Conservation (phyloP, 2,888 invertebrate species). For the Thecophora atra region DNA sequence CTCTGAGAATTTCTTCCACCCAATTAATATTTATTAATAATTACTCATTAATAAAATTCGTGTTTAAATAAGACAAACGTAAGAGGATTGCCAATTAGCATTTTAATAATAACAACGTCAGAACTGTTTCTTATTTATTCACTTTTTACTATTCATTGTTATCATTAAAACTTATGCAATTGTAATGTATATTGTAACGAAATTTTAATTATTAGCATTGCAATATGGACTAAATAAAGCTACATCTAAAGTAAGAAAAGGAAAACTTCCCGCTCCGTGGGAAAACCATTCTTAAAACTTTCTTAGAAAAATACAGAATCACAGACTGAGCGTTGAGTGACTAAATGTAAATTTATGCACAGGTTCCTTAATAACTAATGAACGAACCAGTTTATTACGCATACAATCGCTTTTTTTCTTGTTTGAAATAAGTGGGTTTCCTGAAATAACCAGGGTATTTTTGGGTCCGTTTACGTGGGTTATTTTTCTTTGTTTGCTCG, state of each 20-base stretch:
- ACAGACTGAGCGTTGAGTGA: not conserved
- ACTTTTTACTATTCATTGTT: no score
- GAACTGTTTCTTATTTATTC: no score
- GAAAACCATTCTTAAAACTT: slow-evolving; percentile 5
- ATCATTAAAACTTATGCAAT: not conserved
- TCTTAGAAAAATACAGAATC: not conserved
- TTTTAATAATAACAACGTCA: no score
- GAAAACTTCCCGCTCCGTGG: not conserved
- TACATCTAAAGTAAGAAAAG: not conserved
- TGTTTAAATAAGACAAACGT: no score
- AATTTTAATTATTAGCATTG: not conserved
- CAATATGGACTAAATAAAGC: not conserved
- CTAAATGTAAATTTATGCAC: not conserved
- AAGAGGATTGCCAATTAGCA: no score
- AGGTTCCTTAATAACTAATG: not conserved
- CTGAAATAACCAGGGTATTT: not conserved
- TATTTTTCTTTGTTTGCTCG: no score
- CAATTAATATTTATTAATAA: no score
- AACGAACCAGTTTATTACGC: not conserved
- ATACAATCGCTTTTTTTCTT: not conserved
- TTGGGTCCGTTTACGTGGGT: no score
- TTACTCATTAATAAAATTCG: no score
- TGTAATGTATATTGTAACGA: not conserved
- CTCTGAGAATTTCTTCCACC: no score
- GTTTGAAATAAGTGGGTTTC: not conserved